phyloP scores from a whole-genome alignment of 2,113 vertebrate genomes.

The Ia io region DNA sequence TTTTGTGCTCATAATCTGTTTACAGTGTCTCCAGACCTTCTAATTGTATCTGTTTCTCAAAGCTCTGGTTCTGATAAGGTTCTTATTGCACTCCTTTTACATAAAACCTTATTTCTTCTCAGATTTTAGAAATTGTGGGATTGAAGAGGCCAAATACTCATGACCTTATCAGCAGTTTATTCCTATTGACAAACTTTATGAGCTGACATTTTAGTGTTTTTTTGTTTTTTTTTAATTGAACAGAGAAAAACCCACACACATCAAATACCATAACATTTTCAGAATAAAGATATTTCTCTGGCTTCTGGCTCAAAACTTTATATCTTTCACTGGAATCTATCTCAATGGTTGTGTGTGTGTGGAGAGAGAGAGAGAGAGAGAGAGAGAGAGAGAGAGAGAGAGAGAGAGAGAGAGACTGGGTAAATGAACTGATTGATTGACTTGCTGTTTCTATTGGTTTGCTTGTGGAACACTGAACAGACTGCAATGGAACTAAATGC shows the following conservation, averaged over 20 bases:
- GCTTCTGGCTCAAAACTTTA: background rate
- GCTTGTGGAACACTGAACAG: background rate
- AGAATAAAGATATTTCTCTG: background rate
- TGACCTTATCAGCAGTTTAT: slow-evolving; percentile 1
- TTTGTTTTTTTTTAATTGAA: background rate
- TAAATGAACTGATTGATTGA: background rate
- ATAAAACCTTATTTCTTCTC: background rate
- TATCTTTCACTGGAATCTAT: background rate
- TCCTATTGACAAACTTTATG: background rate
- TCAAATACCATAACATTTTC: background rate
- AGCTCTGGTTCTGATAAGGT: background rate
- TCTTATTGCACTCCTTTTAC: background rate
- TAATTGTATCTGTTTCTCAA: background rate
- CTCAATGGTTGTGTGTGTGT: background rate
- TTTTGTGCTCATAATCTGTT: background rate
- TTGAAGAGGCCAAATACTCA: background rate
- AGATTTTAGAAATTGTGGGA: background rate
- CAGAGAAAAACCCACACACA: background rate
- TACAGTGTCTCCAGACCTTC: background rate
- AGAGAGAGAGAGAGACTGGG: background rate
- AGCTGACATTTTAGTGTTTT: background rate
- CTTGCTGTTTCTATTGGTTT: background rate
- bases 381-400: background rate
- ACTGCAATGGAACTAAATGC: background rate
- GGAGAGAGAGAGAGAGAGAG: rapidly evolving